Conservation (phyloP, 2,113 vertebrate species). For the Cebus imitator region DNA sequence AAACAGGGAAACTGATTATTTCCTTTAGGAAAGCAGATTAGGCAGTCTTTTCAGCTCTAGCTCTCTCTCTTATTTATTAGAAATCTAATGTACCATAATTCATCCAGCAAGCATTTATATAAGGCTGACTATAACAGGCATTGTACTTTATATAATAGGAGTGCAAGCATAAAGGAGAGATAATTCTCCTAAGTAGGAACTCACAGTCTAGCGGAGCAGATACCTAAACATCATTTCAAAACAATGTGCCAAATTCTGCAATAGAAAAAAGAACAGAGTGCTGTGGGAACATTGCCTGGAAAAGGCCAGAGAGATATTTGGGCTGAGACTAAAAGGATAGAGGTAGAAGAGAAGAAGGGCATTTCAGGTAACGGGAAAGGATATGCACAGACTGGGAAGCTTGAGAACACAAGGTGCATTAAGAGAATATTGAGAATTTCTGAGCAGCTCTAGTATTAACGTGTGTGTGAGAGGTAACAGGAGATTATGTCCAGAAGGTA, state of each 20-base stretch:
- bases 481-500: constrained; percentile 11
- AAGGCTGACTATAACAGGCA: background rate
- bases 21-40: constrained; percentile 39
- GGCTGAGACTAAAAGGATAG: background rate
- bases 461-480: background rate
- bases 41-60: background rate
- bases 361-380: background rate
- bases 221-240: constrained; percentile 23
- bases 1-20: background rate
- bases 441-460: constrained; percentile 12
- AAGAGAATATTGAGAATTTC: constrained; percentile 32
- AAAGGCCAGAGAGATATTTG: constrained; percentile 24
- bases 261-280: constrained; percentile 9
- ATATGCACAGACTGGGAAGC: background rate
- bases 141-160: background rate
- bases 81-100: background rate
- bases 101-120: constrained; percentile 12
- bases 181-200: background rate
- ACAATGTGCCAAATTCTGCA: constrained; percentile 11
- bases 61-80: constrained; percentile 21
- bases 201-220: background rate
- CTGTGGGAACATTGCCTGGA: background rate
- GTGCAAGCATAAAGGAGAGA: background rate
- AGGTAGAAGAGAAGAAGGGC: background rate
- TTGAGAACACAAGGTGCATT: background rate